Conservation (phyloP, 1,140 invertebrate species). For the Heliconius hewitsoni region DNA sequence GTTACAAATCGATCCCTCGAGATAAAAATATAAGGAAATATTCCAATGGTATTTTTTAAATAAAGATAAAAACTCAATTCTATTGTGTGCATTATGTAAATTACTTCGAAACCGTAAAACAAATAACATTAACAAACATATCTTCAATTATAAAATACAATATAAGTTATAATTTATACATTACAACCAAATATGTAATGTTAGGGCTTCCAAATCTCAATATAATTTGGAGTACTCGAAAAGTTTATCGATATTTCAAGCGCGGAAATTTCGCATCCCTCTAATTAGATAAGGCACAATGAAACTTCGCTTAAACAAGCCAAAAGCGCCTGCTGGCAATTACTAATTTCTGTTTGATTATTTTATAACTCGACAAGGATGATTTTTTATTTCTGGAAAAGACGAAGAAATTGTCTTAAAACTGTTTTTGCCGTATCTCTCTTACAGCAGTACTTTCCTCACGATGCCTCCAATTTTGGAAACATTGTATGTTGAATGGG, state of each 20-base stretch:
- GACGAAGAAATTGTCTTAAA: too few species aligned
- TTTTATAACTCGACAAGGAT: conserved; percentile 55
- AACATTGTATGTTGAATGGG: too few species aligned
- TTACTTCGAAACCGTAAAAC: background rate
- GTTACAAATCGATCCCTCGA: background rate
- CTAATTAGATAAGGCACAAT: conserved; percentile 78
- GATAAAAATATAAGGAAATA: background rate
- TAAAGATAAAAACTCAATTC: background rate
- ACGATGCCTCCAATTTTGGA: too few species aligned
- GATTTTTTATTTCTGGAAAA: conserved; percentile 28
- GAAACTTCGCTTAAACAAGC: conserved; percentile 78
- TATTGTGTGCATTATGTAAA: background rate
- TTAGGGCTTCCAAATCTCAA: background rate
- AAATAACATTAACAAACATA: background rate
- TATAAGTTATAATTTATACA: too few species aligned
- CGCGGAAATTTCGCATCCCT: conserved; percentile 56
- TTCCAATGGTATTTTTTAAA: background rate
- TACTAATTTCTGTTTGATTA: conserved; percentile 70
- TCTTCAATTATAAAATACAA: background rate
- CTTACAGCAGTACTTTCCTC: too few species aligned
- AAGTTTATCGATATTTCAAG: conserved; percentile 50
- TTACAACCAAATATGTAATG: background rate
- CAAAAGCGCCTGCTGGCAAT: conserved; percentile 67
- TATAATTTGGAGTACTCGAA: conserved; percentile 15
- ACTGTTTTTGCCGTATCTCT: too few species aligned